Percentiles rank a stretch among this genome's conserved stretches.
phyloP scores from a whole-genome alignment of 2,888 invertebrate genomes.

The Furcula furcula region DNA sequence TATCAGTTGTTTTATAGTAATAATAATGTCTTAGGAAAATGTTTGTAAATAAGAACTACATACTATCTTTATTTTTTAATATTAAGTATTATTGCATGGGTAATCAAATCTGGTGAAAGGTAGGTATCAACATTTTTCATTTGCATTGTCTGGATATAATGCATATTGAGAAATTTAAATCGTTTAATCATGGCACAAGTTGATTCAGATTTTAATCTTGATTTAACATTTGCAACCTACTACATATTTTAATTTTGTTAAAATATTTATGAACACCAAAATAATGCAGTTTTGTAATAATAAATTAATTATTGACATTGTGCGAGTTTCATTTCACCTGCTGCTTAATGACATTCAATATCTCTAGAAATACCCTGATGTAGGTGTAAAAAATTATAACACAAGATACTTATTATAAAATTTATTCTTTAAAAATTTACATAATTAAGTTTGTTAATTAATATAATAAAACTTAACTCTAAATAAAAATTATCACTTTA shows the following conservation, averaged over 20 bases:
- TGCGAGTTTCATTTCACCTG: conserved; percentile 13
- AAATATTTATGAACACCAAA: conserved; percentile 55
- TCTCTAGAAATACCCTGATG: too few species aligned
- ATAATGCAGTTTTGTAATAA: conserved; percentile 51
- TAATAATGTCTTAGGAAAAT: conserved; percentile 47
- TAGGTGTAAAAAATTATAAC: too few species aligned
- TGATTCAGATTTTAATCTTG: conserved; percentile 67
- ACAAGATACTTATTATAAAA: too few species aligned
- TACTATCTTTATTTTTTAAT: conserved; percentile 46
- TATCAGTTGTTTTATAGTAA: conserved; percentile 60
- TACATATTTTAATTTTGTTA: conserved; percentile 37
- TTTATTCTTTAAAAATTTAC: too few species aligned
- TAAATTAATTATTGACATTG: conserved; percentile 30
- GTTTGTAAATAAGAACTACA: conserved; percentile 71
- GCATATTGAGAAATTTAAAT: conserved; percentile 67
- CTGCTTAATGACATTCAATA: too few species aligned
- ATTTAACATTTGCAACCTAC: conserved; percentile 40
- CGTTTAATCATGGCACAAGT: conserved; percentile 52
- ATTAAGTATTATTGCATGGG: conserved; percentile 62
- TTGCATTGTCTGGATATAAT: conserved; percentile 74
- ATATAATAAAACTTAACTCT: background rate
- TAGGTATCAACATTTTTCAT: conserved; percentile 60
- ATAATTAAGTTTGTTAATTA: too few species aligned
- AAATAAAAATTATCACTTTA: conserved; percentile 56
- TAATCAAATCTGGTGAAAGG: conserved; percentile 56